Evolutionary conservation across 1,140 invertebrate species (phyloP).

Genomic region (Dendroctonus valens): DNA sequence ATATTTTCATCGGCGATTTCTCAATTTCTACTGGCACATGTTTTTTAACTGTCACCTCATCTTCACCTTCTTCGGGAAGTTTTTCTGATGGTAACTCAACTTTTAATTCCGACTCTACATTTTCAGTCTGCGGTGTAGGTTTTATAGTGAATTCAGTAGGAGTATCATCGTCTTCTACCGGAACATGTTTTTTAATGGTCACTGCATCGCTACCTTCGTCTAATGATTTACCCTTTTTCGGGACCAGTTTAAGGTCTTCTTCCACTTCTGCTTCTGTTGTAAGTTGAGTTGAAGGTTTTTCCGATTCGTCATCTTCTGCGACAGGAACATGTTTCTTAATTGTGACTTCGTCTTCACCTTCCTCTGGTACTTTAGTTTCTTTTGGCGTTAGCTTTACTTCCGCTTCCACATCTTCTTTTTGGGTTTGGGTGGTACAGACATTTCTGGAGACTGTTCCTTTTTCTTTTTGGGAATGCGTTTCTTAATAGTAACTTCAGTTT

Average conservation of each 20-base stretch:
- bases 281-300: not conserved
- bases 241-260: not conserved
- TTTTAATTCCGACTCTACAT: constrained; percentile 50
- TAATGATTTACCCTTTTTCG: not conserved
- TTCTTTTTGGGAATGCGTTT: constrained; percentile 6
- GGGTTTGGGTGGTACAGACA: not conserved
- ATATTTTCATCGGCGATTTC: not conserved
- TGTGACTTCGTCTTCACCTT: constrained; percentile 33
- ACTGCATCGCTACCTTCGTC: not conserved
- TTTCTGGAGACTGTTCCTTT: not conserved
- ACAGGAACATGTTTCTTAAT: constrained; percentile 35
- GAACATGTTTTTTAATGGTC: constrained; percentile 3
- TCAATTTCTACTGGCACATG: constrained; percentile 16
- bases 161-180: constrained; percentile 5
- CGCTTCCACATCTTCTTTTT: constrained; percentile 2
- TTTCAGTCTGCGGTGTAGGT: constrained; percentile 49
- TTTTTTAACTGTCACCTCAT: constrained; percentile 46
- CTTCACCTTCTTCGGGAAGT: constrained; percentile 43
- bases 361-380: constrained; percentile 3
- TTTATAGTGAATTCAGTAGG: constrained; percentile 19
- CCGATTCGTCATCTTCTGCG: constrained; percentile 21
- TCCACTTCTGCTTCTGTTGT: constrained; percentile 5
- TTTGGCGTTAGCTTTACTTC: constrained; percentile 4
- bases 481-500: constrained; percentile 6
- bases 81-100: constrained; percentile 61